phyloP scores from a whole-genome alignment of 2,888 invertebrate genomes.

The Nycteola revayana region DNA sequence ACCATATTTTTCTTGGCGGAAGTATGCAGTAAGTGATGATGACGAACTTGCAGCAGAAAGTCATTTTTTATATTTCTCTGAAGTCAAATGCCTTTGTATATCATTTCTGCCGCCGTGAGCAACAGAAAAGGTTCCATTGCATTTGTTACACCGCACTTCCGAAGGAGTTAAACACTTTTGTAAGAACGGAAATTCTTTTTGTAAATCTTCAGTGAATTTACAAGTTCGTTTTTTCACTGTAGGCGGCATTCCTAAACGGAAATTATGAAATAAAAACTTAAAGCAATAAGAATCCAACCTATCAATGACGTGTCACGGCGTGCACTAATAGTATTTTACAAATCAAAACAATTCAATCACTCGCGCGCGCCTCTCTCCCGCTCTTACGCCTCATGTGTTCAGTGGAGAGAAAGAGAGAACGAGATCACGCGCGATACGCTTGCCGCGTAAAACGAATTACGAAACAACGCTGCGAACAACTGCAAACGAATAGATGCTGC shows the following conservation, averaged over 20 bases:
- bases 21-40: not conserved
- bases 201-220: conserved; percentile 6
- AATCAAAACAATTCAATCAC: too few species aligned
- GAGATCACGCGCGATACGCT: too few species aligned
- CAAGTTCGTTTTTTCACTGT: conserved; percentile 6
- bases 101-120: conserved; percentile 3
- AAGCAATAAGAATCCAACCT: too few species aligned
- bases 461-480: too few species aligned
- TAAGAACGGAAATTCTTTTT: conserved; percentile 5
- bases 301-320: too few species aligned
- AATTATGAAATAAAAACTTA: too few species aligned
- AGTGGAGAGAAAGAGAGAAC: too few species aligned
- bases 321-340: too few species aligned
- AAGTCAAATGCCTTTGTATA: conserved; percentile 5
- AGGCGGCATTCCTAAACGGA: conserved; percentile 3
- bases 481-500: too few species aligned
- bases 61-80: not conserved
- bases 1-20: conserved; percentile 1
- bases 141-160: conserved; percentile 8
- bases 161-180: conserved; percentile 10
- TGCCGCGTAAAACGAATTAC: too few species aligned
- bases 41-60: not conserved
- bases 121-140: conserved; percentile 8
- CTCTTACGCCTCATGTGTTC: too few species aligned
- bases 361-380: too few species aligned